These are phyloP conservation scores for Drosophila ficusphila DNA, from an alignment of 1,140 invertebrate species.

Conservation along the genomic window DNA sequence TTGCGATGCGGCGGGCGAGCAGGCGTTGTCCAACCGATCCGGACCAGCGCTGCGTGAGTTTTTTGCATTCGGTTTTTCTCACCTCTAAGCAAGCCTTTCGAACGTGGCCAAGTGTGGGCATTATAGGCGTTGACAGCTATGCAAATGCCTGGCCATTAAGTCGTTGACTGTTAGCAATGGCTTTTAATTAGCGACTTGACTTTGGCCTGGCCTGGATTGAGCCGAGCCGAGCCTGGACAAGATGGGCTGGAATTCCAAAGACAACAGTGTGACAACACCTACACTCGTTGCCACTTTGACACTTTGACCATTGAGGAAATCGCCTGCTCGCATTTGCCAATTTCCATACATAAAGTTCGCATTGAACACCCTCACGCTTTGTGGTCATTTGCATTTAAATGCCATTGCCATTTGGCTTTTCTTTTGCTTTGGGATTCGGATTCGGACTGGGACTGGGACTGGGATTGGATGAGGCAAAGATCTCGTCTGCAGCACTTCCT, in stretches of 20 bases:
- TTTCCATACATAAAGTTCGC: constrained; percentile 78
- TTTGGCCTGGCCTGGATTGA: constrained; percentile 8
- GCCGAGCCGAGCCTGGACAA: background rate
- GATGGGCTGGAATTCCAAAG: constrained; percentile 12
- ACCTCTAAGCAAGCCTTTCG: constrained; percentile 11
- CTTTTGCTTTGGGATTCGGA: constrained; percentile 3
- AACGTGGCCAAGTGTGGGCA: constrained; percentile 73
- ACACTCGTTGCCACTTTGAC: constrained; percentile 64
- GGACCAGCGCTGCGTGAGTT: constrained; percentile 29
- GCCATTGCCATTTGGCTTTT: constrained; percentile 53
- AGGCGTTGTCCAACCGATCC: constrained; percentile 14
- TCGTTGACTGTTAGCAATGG: constrained; percentile 79
- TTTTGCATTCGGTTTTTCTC: constrained; percentile 43
- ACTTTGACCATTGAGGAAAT: constrained; percentile 74
- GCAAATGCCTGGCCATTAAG: constrained; percentile 76
- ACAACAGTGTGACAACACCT: constrained; percentile 63
- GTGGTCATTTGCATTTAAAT: constrained; percentile 81
- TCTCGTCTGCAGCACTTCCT: constrained; percentile 57
- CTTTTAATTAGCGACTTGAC: constrained; percentile 72
- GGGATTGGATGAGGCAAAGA: constrained; percentile 33
- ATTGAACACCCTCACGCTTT: constrained; percentile 79
- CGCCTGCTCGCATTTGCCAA: constrained; percentile 77
- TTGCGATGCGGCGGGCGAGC: constrained; percentile 4
- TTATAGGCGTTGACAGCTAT: constrained; percentile 74
- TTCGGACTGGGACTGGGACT: background rate